Base-by-base conservation (phyloP, 2,113 vertebrate genomes). In the Odocoileus virginianus region DNA sequence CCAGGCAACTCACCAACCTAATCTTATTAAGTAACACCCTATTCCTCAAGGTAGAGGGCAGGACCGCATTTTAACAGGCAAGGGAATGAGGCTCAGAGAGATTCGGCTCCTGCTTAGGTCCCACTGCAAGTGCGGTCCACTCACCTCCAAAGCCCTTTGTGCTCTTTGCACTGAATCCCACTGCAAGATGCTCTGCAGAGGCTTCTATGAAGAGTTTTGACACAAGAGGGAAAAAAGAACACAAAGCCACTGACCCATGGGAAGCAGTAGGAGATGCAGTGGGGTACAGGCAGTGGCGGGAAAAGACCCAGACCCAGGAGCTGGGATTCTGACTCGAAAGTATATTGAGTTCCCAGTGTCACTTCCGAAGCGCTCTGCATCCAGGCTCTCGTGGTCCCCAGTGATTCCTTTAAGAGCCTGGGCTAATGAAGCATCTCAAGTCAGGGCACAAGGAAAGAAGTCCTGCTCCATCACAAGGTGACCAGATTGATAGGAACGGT, bases 121-220 rank as follows among this genome's bases (percentile, higher is more conserved):
- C 19, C 1, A 33, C 0, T 12, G 3, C 23, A 21, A 45, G 17
- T 14, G 57, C 43, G 8, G 27, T 17, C 8, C n/a, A 1, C 25
- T 55, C 3, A 40, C 58, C 15, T 60, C 45, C 23, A 28, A 87
- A 61, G 9, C 45, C 7, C 71, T 40, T 43, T 43, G 19, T 2
- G n/a, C 23, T 64, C 47, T 79, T 91, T 54, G n/a, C 27, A 11
- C 36, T 45, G 36, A 50, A 71, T 36, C 25, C 12, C 4, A 23
- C 30, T 54, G 19, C 12, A 28, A 55, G 27, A n/a, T 5, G 5
- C 3, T 40, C 45, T 85, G 9, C 17, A 45, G 55, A 89, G 19
- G 13, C 28, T 36, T 67, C 12, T 54, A 1, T 58, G 45, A 54
- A 4, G 33, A 27, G 0, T 4, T 9, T 0, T 7, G 76, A 85